Percentiles rank a stretch among this genome's conserved stretches.
phyloP scores from a whole-genome alignment of 1,140 invertebrate species.

The Zeugodacus cucurbitae region DNA sequence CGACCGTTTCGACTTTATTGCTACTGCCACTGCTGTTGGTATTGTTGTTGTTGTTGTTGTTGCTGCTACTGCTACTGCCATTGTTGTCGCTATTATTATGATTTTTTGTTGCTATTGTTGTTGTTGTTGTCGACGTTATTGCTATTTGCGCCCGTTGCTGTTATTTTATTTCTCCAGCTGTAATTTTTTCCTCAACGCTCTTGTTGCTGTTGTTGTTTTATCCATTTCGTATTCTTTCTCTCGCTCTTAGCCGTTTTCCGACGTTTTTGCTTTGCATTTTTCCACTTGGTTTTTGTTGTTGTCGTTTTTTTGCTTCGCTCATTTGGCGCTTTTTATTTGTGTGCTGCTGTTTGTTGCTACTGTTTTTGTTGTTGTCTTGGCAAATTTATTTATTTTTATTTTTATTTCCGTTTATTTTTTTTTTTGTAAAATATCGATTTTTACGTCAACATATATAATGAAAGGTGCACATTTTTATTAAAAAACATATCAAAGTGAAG shows the following conservation, averaged over 20 bases:
- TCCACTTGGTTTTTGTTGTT: not conserved
- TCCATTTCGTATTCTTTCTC: slow-evolving; percentile 32
- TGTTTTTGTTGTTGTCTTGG: not conserved
- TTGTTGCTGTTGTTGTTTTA: not conserved
- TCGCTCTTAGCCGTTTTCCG: not conserved
- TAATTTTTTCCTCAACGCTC: not conserved
- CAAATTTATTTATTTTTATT: slow-evolving; percentile 31
- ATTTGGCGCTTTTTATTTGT: slow-evolving; percentile 30
- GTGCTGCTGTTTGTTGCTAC: not conserved
- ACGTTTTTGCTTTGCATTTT: not conserved
- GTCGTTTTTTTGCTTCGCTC: not conserved
- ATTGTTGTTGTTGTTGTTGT: not conserved
- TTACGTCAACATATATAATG: slow-evolving; percentile 25
- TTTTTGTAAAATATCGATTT: slow-evolving; percentile 34
- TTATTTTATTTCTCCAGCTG: slow-evolving; percentile 4
- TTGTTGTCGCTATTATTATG: not conserved
- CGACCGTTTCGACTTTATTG: not conserved
- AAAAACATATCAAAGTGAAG: not conserved
- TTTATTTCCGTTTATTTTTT: slow-evolving; percentile 9
- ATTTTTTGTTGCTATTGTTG: not conserved
- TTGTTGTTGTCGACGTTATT: slow-evolving; percentile 15
- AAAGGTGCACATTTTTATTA: slow-evolving; percentile 10
- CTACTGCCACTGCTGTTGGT: not conserved
- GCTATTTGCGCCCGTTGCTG: slow-evolving; percentile 1
- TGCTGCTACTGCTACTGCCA: too few relatives aligned